phyloP scores from a whole-genome alignment of 2,113 vertebrate genomes.

The Morone chrysops region DNA sequence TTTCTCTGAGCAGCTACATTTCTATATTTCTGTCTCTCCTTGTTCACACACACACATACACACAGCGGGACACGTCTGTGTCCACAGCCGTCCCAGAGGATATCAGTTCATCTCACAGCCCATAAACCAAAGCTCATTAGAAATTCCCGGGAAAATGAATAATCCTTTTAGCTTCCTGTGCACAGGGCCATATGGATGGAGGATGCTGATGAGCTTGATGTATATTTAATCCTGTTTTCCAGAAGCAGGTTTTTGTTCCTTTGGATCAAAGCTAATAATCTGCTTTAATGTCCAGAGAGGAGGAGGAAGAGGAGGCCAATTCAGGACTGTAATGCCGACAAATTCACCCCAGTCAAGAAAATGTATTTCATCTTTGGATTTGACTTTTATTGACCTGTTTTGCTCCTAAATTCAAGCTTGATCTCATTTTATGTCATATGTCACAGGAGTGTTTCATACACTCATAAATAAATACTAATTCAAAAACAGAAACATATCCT shows the following conservation, averaged over 20 bases:
- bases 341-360: not conserved
- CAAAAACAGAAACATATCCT: too few relatives aligned
- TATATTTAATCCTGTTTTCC: slow-evolving; percentile 41
- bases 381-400: not conserved
- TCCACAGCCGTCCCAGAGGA: slow-evolving; percentile 17
- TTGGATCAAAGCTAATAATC: not conserved
- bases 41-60: not conserved
- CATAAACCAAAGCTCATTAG: slow-evolving; percentile 42
- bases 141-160: slow-evolving; percentile 13
- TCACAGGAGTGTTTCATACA: too few relatives aligned
- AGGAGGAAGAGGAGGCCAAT: not conserved
- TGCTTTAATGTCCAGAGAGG: not conserved
- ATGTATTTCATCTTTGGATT: not conserved
- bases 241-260: not conserved
- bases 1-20: not conserved
- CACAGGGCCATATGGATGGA: slow-evolving; percentile 15
- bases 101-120: slow-evolving; percentile 29
- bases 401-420: not conserved
- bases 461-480: too few relatives aligned
- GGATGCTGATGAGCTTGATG: slow-evolving; percentile 11
- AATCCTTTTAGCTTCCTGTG: slow-evolving; percentile 33
- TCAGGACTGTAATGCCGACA: not conserved
- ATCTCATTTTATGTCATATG: not conserved
- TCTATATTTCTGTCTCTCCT: not conserved
- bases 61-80: not conserved